phyloP scores from a whole-genome alignment of 2,888 invertebrate species.

The Gasteruption jaculator region DNA sequence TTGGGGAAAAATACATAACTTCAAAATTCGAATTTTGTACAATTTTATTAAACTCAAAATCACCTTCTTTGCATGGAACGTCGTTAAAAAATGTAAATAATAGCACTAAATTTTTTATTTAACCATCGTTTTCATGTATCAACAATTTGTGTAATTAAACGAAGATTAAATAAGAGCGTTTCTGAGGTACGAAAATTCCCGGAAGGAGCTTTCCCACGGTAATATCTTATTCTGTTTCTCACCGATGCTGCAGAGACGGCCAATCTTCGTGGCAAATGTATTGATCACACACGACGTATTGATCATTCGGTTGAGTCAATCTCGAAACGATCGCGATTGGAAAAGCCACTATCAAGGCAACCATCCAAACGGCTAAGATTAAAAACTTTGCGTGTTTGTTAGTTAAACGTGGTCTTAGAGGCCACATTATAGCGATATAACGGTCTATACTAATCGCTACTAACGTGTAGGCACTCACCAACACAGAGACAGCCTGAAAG shows the following conservation, averaged over 20 bases:
- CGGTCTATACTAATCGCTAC: constrained; percentile 88
- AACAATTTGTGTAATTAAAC: not conserved
- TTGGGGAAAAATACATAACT: no score
- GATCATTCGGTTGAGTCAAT: constrained; percentile 60
- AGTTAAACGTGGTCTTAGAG: constrained; percentile 75
- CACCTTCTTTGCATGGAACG: no score
- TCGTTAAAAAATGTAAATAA: no score
- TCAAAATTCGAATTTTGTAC: no score
- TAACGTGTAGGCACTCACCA: constrained; percentile 85
- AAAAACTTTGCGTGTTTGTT: constrained; percentile 67
- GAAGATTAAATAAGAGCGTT: no score
- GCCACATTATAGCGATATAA: constrained; percentile 87
- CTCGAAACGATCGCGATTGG: constrained; percentile 77
- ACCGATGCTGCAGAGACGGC: constrained; percentile 60
- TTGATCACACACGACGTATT: constrained; percentile 64
- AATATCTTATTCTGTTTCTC: constrained; percentile 11
- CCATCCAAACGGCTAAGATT: constrained; percentile 69
- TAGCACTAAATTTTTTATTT: no score
- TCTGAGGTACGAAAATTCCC: no score
- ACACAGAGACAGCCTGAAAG: constrained; percentile 65
- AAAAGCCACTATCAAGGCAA: constrained; percentile 73
- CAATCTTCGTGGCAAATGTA: constrained; percentile 70
- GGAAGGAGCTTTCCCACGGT: not conserved
- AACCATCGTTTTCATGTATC: no score
- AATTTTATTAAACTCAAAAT: no score